phyloP scores from a whole-genome alignment of 1,140 invertebrate genomes.

The Sinonovacula constricta region DNA sequence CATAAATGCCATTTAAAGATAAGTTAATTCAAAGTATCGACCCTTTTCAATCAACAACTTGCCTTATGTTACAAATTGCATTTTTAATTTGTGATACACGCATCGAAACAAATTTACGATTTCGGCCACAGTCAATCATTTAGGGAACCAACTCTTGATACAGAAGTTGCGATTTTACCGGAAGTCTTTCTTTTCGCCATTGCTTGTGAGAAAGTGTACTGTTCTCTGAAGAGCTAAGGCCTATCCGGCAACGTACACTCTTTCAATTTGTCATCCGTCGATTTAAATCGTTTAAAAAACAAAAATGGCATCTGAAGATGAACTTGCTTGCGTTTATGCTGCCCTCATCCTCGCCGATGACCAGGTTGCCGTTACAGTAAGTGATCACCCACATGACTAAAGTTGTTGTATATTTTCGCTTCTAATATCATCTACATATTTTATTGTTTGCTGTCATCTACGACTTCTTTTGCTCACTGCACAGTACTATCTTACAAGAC shows the following conservation, averaged over 20 bases:
- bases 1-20: no score
- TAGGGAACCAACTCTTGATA: no score
- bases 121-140: no score
- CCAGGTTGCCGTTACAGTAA: slow-evolving; percentile 97
- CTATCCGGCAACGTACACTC: slow-evolving; percentile 78
- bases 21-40: no score
- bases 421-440: neutral
- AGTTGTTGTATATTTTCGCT: neutral
- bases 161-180: slow-evolving; percentile 14
- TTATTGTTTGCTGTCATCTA: neutral
- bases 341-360: slow-evolving; percentile 98
- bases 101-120: no score
- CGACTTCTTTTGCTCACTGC: neutral
- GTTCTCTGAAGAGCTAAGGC: slow-evolving; percentile 79
- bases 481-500: neutral
- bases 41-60: no score
- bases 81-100: no score
- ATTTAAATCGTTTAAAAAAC: slow-evolving; percentile 64
- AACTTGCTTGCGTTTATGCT: slow-evolving; percentile 98
- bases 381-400: slow-evolving; percentile 77
- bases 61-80: no score
- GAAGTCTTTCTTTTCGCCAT: slow-evolving; percentile 54
- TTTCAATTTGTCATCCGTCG: slow-evolving; percentile 47
- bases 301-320: slow-evolving; percentile 91
- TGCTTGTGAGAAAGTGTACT: slow-evolving; percentile 66